Evolutionary conservation across 64 coral and sea anemone species (phyloP).

Genomic region (Cladopsammia gracilis): DNA sequence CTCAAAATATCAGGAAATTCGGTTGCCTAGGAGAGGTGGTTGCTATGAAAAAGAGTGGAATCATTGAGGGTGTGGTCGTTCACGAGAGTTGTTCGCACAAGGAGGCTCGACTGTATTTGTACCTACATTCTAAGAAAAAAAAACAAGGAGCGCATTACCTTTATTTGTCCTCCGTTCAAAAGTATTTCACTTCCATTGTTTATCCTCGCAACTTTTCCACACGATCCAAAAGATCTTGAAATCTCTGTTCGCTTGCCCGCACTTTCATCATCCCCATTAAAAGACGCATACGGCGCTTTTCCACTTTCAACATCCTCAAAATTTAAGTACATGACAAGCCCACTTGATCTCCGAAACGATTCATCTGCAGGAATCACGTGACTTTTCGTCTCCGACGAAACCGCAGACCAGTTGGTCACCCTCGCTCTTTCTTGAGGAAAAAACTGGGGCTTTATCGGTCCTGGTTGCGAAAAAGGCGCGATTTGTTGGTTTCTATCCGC

Average conservation of each 20-base stretch:
- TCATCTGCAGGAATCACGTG: background rate
- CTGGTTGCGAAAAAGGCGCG: background rate
- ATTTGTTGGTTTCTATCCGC: background rate
- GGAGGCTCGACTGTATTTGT: too few species aligned
- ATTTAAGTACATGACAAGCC: constrained; percentile 77
- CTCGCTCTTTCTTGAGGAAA: background rate
- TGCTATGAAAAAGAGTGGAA: too few species aligned
- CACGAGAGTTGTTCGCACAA: too few species aligned
- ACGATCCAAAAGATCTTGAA: constrained; percentile 57
- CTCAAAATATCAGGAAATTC: too few species aligned
- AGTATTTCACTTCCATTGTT: constrained; percentile 70
- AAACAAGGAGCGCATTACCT: constrained; percentile 44
- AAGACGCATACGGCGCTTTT: constrained; percentile 58
- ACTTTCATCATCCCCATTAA: constrained; percentile 30
- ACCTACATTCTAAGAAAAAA: background rate
- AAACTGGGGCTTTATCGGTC: background rate
- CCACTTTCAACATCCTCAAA: constrained; percentile 73
- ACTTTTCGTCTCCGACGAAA: background rate
- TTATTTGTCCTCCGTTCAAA: constrained; percentile 63
- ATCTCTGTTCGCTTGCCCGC: constrained; percentile 77
- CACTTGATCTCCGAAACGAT: background rate
- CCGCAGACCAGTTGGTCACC: background rate
- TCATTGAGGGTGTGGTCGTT: too few species aligned
- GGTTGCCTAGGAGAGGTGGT: too few species aligned
- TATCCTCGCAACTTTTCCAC: constrained; percentile 77